Evolutionary conservation across 2,888 invertebrate genomes (phyloP), one percentile per base, ranked within the genome.

Genomic region (Adela reaumurella): DNA sequence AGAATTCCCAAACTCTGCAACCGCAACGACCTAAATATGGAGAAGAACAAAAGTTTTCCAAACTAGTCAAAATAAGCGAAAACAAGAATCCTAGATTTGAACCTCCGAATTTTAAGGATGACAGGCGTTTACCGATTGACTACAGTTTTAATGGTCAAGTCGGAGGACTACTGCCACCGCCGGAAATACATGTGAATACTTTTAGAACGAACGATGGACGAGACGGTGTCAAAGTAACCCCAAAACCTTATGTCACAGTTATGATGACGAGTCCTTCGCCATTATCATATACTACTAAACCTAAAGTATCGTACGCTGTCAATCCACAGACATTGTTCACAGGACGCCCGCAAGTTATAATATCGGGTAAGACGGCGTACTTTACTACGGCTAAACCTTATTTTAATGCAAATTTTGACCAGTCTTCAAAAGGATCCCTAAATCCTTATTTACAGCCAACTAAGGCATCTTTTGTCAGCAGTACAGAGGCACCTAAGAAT

Each of bases 91-190:
- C 14, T 3, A 76, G 68, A 52, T 55, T 76, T 2, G 68, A 69
- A 49, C 74, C 74, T 19, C 77, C 78, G 45, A 76, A 78, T 56
- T 78, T 77, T 52, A 70, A 71, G 49, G 78, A 78, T 51, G 76
- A 78, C 50, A 67, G 74, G 24, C 68, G 71, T 52, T 58, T 77
- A 52, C 74, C 78, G n/a, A 62, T 77, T 42, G 73, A 58, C 48
- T 70, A 71, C 52, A 77, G 64, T 57, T 78, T 78, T 55, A 67
- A 58, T 48, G 63, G 60, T 17, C 24, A 43, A 42, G 43, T 48
- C 3, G 35, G 11, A 35, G 35, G 11, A 8, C n/a, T 35, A 14
- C 3, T 8, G 4, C 11, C n/a, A 35, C 35, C 35, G 8, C 35
- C 35, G 6, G 35, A 35, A 3, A 35, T 3, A 35, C 6, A 35